Evolutionary conservation across 2,113 vertebrate genomes (phyloP), one percentile per base, ranked within the genome.

Genomic region (Passerina amoena): DNA sequence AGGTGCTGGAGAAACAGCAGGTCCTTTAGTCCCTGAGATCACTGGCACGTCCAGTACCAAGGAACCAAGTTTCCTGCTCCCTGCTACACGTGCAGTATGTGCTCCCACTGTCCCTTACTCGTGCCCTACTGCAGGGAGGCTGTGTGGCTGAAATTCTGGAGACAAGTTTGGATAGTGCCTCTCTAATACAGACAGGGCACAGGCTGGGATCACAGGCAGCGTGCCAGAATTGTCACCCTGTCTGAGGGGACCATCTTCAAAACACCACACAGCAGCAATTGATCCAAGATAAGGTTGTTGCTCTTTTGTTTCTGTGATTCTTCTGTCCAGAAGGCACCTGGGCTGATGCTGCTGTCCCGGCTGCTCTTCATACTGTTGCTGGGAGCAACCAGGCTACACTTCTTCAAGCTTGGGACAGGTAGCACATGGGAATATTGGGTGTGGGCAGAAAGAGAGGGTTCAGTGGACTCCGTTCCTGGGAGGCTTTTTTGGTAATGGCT

Each of bases 11-110:
- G 53, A 35, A 78, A 12, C n/a, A 23, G 11, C 15, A 54, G 75
- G 66, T 75, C 47, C 10, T 68, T 64, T 50, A 60, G 15, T 83
- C 31, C 53, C 45, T 13, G 14, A 72, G 38, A 48, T 51, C 27
- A 44, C 37, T 40, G 48, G 50, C 77, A 68, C 0, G 0, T 33
- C 33, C 14, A 21, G 40, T 20, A 53, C 45, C 45, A 54, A 88
- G 69, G 27, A 80, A 8, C 45, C 0, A 1, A 33, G 45, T 47
- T 73, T 86, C 42, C 57, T 53, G 25, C 22, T 76, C 35, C 23
- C 28, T 50, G 31, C 44, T 85, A 42, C 59, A 10, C 38, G 20
- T 0, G 0, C 13, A n/a, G 23, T 14, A 4, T 14, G 12, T 47
- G 16, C 23, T 66, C 38, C 48, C 17, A 2, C 20, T 45, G 3